Evolutionary conservation across 2,113 vertebrate species (phyloP).

Genomic region (Paraplagusia blochii): DNA sequence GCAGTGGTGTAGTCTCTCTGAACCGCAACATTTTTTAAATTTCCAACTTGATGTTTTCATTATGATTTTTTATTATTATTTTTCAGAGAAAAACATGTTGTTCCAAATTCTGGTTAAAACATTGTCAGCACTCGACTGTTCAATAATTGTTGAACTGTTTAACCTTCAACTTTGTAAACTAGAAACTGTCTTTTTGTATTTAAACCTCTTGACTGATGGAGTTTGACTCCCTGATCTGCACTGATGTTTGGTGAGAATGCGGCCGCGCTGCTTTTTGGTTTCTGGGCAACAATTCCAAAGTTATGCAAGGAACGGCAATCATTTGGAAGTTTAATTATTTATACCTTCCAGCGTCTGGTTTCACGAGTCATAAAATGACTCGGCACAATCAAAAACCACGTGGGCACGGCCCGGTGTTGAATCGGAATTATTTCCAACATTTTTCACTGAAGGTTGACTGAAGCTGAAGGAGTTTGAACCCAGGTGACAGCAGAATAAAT

Average conservation of each 20-base stretch:
- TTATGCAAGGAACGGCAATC: slow-evolving; percentile 30
- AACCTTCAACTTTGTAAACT: no score
- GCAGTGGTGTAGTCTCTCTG: no score
- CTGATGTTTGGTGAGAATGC: slow-evolving; percentile 22
- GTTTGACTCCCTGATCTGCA: slow-evolving; percentile 1
- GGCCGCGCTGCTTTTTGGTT: slow-evolving; percentile 25
- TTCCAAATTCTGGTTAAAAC: no score
- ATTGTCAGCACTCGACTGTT: no score
- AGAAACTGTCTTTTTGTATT: background rate
- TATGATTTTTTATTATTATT: no score
- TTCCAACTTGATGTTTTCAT: no score
- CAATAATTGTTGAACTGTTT: no score
- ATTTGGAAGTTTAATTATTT: slow-evolving; percentile 45
- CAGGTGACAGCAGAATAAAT: slow-evolving; percentile 5
- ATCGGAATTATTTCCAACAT: no score
- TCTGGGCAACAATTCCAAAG: slow-evolving; percentile 35
- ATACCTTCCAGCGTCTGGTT: slow-evolving; percentile 36
- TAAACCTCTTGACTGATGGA: slow-evolving; percentile 3
- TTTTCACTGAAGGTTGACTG: no score
- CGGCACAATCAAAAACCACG: background rate
- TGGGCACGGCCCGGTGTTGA: no score
- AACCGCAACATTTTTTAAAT: no score
- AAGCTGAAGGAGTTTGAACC: slow-evolving; percentile 8
- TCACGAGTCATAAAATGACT: slow-evolving; percentile 11
- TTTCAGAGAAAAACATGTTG: no score